Evolutionary conservation across 2,888 invertebrate genomes (phyloP), one percentile per base, ranked within the genome.

Genomic region (Aproaerema taeniolella): DNA sequence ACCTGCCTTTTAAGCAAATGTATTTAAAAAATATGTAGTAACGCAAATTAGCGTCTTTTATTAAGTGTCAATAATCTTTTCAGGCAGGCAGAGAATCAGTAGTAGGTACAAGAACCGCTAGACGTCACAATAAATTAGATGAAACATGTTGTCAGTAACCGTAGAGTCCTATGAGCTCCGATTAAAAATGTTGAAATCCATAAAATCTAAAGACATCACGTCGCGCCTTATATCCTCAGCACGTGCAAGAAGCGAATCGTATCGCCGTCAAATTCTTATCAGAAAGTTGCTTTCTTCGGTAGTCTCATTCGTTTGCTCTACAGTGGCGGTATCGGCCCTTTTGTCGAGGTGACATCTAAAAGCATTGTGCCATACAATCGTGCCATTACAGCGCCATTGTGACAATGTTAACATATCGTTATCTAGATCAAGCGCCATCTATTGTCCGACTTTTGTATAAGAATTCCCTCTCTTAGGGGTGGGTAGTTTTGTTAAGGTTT

Each of bases 371-470:
- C 69, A 75, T 71, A 82, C 81, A 83, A 81, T 82, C 81, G 79
- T 72, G 63, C 82, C 81, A 85, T 85, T 85, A 85, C 82, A 70
- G 75, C 67, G 69, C 80, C 75, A 80, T 83, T 85, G 83, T 85
- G 79, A 82, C 82, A 75, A 79, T 81, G 82, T 82, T 83, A 83
- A 85, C 83, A 83, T 83, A 82, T 83, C 82, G 77, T 82, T 85
- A 85, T 83, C 83, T 75, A 70, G 81, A 85, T 85, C 82, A 77
- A 80, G 73, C 82, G 81, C 80, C 85, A 85, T 83, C 85, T 85
- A 80, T 85, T 85, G 85, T 83, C 79, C 77, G 67, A 79, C 77
- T 80, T 75, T 77, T 78, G 69, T 74, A 65, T 55, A 62, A 63
- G 65, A 67, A 69, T 70, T 63, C 61, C 57, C 67, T 61, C 57